A percentile compares a stretch with the other conserved stretches of the same genome.
Conservation (phyloP, 2,113 vertebrate species). For the Hydrolagus affinis region DNA sequence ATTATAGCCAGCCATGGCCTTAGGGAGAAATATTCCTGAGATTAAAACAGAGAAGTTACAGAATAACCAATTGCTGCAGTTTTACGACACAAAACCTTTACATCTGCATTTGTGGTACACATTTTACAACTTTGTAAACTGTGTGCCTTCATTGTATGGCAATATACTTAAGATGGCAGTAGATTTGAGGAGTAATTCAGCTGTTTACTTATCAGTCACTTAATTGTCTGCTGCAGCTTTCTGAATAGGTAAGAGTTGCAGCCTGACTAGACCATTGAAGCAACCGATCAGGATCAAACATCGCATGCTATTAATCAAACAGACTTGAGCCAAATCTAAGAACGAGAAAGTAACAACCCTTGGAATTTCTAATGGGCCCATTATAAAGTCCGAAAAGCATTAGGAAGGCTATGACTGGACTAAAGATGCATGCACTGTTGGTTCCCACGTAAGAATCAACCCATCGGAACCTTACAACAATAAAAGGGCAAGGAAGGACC, state of each 20-base stretch:
- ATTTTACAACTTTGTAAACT: neutral
- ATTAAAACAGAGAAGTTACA: neutral
- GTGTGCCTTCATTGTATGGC: neutral
- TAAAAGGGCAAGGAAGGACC: conserved; percentile 41
- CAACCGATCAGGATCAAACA: conserved; percentile 36
- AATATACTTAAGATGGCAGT: neutral
- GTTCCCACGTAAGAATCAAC: conserved; percentile 51
- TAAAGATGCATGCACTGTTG: conserved; percentile 40
- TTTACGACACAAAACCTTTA: neutral
- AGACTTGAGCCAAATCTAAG: conserved; percentile 39
- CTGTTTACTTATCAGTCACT: neutral
- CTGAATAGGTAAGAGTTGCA: conserved; percentile 29
- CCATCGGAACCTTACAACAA: conserved; percentile 51
- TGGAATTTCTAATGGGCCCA: conserved; percentile 46
- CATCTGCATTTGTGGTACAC: neutral
- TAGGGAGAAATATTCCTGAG: neutral
- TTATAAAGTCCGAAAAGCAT: conserved; percentile 42
- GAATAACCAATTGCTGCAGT: neutral
- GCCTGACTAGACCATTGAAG: conserved; percentile 36
- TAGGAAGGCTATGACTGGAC: conserved; percentile 41
- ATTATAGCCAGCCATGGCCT: neutral
- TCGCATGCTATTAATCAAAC: conserved; percentile 48
- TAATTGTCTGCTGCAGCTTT: neutral
- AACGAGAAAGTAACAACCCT: conserved; percentile 34
- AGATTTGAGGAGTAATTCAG: neutral